A percentile compares a stretch with the other conserved stretches of the same genome.
Conservation (phyloP, 2,888 invertebrate species). For the Scaptomyza reducta region DNA sequence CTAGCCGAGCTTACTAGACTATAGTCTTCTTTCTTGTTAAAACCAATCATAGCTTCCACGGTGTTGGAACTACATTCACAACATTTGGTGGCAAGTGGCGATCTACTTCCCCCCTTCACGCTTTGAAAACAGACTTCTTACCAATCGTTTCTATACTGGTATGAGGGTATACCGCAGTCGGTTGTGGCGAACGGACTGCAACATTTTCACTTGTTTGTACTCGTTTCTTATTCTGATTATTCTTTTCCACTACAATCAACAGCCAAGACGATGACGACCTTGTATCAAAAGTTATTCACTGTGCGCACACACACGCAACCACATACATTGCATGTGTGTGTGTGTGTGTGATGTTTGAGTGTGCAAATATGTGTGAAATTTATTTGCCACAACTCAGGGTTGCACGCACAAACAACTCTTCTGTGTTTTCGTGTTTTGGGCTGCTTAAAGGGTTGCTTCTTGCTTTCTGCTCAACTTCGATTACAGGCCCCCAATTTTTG, state of each 20-base stretch:
- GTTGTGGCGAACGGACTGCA: too few relatives aligned
- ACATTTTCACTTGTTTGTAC: conserved; percentile 14
- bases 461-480: conserved; percentile 41
- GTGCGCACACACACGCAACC: conserved; percentile 27
- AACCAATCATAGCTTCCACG: too few relatives aligned
- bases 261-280: conserved; percentile 66
- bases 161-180: too few relatives aligned
- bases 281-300: conserved; percentile 69
- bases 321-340: conserved; percentile 23
- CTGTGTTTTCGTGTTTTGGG: conserved; percentile 6
- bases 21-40: too few relatives aligned
- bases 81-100: too few relatives aligned
- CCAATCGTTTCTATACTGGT: too few relatives aligned
- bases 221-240: conserved; percentile 28
- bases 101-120: too few relatives aligned
- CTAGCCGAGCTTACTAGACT: too few relatives aligned
- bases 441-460: conserved; percentile 50
- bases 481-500: conserved; percentile 57
- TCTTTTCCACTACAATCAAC: conserved; percentile 68
- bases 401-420: conserved; percentile 52
- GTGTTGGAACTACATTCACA: too few relatives aligned
- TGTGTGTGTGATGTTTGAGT: conserved; percentile 59
- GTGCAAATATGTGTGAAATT: conserved; percentile 80
- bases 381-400: conserved; percentile 59
- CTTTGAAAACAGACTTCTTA: too few relatives aligned